Conservation (phyloP, 2,113 vertebrate genomes). For the Catharus fuscescens region DNA sequence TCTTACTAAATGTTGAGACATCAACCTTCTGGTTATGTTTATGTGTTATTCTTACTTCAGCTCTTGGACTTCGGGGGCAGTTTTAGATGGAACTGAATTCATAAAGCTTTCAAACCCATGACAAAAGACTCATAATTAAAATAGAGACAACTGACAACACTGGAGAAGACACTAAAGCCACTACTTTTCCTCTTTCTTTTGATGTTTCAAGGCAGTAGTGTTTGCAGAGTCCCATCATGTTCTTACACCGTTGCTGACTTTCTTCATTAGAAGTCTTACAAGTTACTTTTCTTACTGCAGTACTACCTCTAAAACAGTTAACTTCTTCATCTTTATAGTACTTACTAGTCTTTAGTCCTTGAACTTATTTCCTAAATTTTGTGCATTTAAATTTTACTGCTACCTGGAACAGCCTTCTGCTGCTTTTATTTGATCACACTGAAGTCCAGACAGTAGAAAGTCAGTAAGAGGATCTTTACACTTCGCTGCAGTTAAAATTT, state of each 20-base stretch:
- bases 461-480: slow-evolving; percentile 7
- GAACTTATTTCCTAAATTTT: slow-evolving; percentile 46
- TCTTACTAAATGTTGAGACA: background rate
- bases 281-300: background rate
- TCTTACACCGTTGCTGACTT: background rate
- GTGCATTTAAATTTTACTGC: slow-evolving; percentile 48
- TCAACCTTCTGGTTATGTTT: background rate
- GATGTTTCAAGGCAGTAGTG: background rate
- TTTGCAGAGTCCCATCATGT: background rate
- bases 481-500: slow-evolving; percentile 32
- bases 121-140: background rate
- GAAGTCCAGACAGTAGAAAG: slow-evolving; percentile 24
- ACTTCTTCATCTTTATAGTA: background rate
- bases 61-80: fast-evolving
- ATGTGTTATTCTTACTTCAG: background rate
- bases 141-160: background rate
- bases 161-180: background rate
- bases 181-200: background rate
- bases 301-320: background rate
- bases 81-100: background rate
- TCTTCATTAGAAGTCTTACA: background rate
- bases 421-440: slow-evolving; percentile 32
- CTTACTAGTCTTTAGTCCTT: slow-evolving; percentile 13
- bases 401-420: background rate
- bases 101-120: background rate